A percentile compares a stretch with the other conserved stretches of the same genome.
phyloP scores from a whole-genome alignment of 2,888 invertebrate genomes.

The Drosophila borealis region DNA sequence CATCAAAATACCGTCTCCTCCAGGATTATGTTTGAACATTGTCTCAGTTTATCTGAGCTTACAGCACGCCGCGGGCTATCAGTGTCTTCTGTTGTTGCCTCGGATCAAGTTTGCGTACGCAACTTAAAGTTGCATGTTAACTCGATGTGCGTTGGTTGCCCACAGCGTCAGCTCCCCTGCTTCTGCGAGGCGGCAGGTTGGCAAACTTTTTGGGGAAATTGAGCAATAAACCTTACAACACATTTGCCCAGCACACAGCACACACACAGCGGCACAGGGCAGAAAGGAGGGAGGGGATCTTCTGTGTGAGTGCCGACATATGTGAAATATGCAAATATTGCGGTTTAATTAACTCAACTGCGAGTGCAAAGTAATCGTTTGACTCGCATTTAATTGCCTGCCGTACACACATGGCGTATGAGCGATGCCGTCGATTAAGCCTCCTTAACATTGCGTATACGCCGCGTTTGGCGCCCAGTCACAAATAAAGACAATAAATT shows the following conservation, averaged over 20 bases:
- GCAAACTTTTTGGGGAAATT: slow-evolving; percentile 69
- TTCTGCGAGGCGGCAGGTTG: slow-evolving; percentile 37
- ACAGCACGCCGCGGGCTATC: slow-evolving; percentile 55
- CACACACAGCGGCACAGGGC: not conserved
- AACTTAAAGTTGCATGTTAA: slow-evolving; percentile 76
- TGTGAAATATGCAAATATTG: slow-evolving; percentile 77
- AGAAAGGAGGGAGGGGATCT: slow-evolving; percentile 1
- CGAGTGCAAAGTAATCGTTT: slow-evolving; percentile 52
- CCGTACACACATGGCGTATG: slow-evolving; percentile 61
- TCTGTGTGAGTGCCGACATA: slow-evolving; percentile 25
- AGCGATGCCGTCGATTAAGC: slow-evolving; percentile 39
- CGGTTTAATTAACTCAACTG: slow-evolving; percentile 75
- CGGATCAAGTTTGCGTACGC: slow-evolving; percentile 69
- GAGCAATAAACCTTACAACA: slow-evolving; percentile 75
- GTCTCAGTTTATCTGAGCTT: slow-evolving; percentile 64
- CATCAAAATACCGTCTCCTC: slow-evolving; percentile 45
- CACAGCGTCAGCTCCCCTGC: slow-evolving; percentile 18
- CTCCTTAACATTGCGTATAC: slow-evolving; percentile 50
- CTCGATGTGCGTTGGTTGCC: slow-evolving; percentile 63
- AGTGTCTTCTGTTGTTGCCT: slow-evolving; percentile 14
- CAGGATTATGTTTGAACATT: slow-evolving; percentile 66
- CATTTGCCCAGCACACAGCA: slow-evolving; percentile 24
- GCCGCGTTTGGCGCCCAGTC: slow-evolving; percentile 23
- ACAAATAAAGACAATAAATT: slow-evolving; percentile 54
- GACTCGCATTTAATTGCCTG: slow-evolving; percentile 66